phyloP scores from a whole-genome alignment of 2,113 vertebrate species.

The Neoarius graeffei region DNA sequence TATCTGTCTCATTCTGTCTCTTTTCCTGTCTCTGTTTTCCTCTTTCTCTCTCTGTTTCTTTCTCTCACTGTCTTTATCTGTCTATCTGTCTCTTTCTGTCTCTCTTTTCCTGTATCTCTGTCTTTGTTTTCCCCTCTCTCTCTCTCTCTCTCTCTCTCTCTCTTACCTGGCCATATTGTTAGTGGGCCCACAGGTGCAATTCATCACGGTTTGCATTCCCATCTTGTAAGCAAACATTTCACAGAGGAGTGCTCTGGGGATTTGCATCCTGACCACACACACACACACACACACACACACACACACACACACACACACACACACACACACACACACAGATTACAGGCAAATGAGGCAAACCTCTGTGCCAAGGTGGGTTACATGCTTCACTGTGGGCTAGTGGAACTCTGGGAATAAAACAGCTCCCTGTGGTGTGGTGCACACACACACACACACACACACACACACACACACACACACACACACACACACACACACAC shows the following conservation, averaged over 20 bases:
- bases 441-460: conserved; percentile 11
- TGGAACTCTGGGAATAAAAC: conserved; percentile 69
- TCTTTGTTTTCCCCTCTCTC: not conserved
- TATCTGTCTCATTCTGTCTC: too few species aligned
- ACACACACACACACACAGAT: conserved; percentile 48
- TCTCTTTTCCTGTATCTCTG: not conserved
- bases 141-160: not conserved
- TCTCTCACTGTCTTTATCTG: not conserved
- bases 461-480: not conserved
- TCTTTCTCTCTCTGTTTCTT: not conserved
- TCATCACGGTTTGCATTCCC: conserved; percentile 75
- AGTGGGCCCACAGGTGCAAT: conserved; percentile 58
- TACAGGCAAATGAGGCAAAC: conserved; percentile 74
- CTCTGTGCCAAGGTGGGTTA: conserved; percentile 71
- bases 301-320: conserved; percentile 41
- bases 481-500: conserved; percentile 15
- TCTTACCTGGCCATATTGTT: conserved; percentile 60
- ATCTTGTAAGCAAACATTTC: conserved; percentile 72
- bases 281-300: conserved; percentile 19
- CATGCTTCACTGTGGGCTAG: conserved; percentile 79
- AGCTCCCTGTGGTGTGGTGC: conserved; percentile 53
- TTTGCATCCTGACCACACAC: conserved; percentile 69
- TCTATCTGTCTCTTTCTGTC: not conserved
- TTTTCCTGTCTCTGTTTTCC: not conserved
- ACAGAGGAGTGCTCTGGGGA: conserved; percentile 71